Evolutionary conservation across 53 echinoderm and acorn worm species (phyloP).

Genomic region (Temnopleurus reevesii): DNA sequence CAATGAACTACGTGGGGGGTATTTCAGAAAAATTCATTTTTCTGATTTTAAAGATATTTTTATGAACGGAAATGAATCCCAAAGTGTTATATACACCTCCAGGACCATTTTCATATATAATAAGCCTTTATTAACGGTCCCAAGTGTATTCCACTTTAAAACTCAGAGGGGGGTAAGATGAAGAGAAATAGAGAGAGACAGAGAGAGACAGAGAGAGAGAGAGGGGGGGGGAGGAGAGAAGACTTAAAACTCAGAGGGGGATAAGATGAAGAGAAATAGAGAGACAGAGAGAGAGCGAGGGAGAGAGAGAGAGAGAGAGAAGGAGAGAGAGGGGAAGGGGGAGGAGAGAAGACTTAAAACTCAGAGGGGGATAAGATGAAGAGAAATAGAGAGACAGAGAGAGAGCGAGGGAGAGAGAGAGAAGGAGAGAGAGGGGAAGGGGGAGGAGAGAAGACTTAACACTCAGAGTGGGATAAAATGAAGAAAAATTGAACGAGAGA

Average conservation of each 20-base stretch:
- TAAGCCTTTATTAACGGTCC: too few species aligned
- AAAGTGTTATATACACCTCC: too few species aligned
- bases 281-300: not conserved
- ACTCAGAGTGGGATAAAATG: not conserved
- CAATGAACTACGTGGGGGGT: too few species aligned
- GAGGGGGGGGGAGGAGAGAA: too few species aligned
- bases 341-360: not conserved
- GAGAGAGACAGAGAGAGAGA: not conserved
- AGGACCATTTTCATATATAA: too few species aligned
- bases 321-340: not conserved
- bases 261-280: not conserved
- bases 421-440: not conserved
- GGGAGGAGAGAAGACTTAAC: not conserved
- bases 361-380: not conserved
- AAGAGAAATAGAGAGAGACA: not conserved
- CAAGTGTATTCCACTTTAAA: too few species aligned
- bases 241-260: not conserved
- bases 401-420: not conserved
- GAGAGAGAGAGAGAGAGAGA: not conserved
- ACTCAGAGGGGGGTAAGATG: not conserved
- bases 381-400: not conserved
- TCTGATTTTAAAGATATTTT: too few species aligned
- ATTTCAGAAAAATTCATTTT: too few species aligned
- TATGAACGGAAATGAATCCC: too few species aligned
- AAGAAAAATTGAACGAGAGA: not conserved